Base-by-base conservation (phyloP, 1,140 invertebrate genomes). In the Lordiphosa mommai region DNA sequence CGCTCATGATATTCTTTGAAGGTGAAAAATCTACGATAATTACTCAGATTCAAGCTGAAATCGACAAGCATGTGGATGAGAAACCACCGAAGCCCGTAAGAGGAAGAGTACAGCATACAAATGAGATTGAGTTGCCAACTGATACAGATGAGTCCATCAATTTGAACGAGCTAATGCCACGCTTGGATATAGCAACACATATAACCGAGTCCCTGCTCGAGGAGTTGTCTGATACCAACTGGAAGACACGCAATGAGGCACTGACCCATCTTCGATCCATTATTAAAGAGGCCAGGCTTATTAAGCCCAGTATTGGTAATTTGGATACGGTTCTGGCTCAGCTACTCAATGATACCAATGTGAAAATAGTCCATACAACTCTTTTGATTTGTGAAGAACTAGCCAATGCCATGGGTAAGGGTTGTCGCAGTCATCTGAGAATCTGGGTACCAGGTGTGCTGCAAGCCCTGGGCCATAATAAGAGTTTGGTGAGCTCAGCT, bases 201-300 rank as follows among this genome's bases (percentile, higher is more conserved):
- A 94, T 99, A 36, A 97, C 96, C 1, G 94, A 96, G 53, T 88
- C 92, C 0, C 88, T 98, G 0, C 88, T 98, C 0, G 92, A 92
- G 33, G 95, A 98, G 88, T 90, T 99, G 53, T 91, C 92, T 17
- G 97, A 98, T 89, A 98, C 98, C 89, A 97, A 98, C 88, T 98
- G 97, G 97, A 98, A 98, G 91, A 93, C 93, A 48, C 84, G 88
- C 9, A 89, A 89, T 56, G 88, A 89, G 40, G 88, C 88, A 4
- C 65, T 89, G 2, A 86, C 55, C 12, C 87, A 86, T 56, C 36
- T 89, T 23, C 74, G 88, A 67, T 23, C 38, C 4, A 88, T 98
- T 49, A 90, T 97, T 13, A 91, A 89, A 17, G 94, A 95, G 40
- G 93, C 94, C 0, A 94, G 95, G 64, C 93, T 94, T 27, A 95